A percentile compares a stretch with the other conserved stretches of the same genome.
Conservation (phyloP, 1,140 invertebrate species). For the Drosophila subpulchrella region DNA sequence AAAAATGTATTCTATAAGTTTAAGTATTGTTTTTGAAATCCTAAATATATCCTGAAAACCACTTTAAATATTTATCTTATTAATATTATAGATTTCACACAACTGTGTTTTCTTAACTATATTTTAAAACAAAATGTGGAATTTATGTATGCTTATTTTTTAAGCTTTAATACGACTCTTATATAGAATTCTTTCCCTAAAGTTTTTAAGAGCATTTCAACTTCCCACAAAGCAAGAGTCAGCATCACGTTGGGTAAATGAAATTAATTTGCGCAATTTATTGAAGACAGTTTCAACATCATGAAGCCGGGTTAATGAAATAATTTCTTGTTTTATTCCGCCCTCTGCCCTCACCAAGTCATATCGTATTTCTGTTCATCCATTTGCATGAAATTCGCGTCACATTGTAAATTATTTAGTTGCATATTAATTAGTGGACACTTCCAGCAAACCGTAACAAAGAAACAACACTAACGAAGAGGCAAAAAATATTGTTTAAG, state of each 20-base stretch:
- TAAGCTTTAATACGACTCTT: too few relatives aligned
- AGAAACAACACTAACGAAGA: neutral
- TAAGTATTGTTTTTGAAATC: too few relatives aligned
- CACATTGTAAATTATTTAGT: conserved; percentile 70
- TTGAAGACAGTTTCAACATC: conserved; percentile 55
- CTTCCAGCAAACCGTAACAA: conserved; percentile 44
- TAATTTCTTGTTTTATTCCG: conserved; percentile 41
- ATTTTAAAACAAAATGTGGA: too few relatives aligned
- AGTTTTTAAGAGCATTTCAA: conserved; percentile 17
- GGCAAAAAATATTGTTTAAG: conserved; percentile 45
- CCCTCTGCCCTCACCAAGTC: neutral
- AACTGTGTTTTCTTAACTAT: too few relatives aligned
- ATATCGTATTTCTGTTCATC: conserved; percentile 16
- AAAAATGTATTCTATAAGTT: too few relatives aligned
- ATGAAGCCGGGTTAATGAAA: conserved; percentile 47
- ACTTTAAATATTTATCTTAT: too few relatives aligned
- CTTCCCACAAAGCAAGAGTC: neutral
- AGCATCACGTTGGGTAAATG: conserved; percentile 8
- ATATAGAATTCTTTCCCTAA: too few relatives aligned
- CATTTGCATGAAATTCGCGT: conserved; percentile 63
- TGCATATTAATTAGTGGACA: conserved; percentile 72
- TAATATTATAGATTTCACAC: too few relatives aligned
- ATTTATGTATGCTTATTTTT: too few relatives aligned
- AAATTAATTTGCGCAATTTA: conserved; percentile 55
- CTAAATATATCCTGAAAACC: too few relatives aligned